These are phyloP conservation scores for Plusia festucae DNA, from an alignment of 2,888 invertebrate genomes.

Conservation along the genomic window DNA sequence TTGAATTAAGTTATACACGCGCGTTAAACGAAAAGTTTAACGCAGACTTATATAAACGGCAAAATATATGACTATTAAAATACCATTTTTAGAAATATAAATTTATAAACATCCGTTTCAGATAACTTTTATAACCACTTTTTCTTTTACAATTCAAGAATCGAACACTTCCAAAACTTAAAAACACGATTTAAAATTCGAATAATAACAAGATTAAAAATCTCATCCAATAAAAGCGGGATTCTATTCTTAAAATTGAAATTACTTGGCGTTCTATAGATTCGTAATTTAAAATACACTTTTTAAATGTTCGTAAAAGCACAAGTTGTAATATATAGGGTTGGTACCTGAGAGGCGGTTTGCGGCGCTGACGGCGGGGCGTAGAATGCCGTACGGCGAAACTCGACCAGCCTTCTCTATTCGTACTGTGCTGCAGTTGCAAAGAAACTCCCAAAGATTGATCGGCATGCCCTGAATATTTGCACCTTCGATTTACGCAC, in stretches of 20 bases:
- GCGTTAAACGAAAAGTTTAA: slow-evolving; percentile 30
- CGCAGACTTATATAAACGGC: neutral
- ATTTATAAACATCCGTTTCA: too few relatives aligned
- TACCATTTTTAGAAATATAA: neutral
- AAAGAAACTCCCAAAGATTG: slow-evolving; percentile 73
- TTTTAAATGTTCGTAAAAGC: slow-evolving; percentile 37
- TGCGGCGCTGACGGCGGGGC: slow-evolving; percentile 69
- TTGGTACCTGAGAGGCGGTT: slow-evolving; percentile 69
- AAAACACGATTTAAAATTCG: neutral
- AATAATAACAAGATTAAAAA: neutral
- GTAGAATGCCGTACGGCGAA: slow-evolving; percentile 80
- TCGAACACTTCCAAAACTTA: slow-evolving; percentile 32
- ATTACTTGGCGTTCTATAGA: neutral
- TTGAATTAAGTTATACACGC: slow-evolving; percentile 7
- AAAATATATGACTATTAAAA: slow-evolving; percentile 15
- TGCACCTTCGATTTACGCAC: slow-evolving; percentile 65
- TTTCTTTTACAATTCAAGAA: slow-evolving; percentile 13
- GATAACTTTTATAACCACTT: slow-evolving; percentile 31
- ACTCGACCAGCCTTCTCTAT: slow-evolving; percentile 54
- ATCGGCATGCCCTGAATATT: slow-evolving; percentile 63
- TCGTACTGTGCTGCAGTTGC: slow-evolving; percentile 72
- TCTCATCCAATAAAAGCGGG: neutral
- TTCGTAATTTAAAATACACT: slow-evolving; percentile 27
- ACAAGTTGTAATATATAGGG: slow-evolving; percentile 31
- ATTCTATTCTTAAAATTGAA: neutral